Percentiles rank a stretch among this genome's conserved stretches.
Evolutionary conservation across 2,797 vertebrate species (phyloP).

Genomic region (Phoebastria nigripes): DNA sequence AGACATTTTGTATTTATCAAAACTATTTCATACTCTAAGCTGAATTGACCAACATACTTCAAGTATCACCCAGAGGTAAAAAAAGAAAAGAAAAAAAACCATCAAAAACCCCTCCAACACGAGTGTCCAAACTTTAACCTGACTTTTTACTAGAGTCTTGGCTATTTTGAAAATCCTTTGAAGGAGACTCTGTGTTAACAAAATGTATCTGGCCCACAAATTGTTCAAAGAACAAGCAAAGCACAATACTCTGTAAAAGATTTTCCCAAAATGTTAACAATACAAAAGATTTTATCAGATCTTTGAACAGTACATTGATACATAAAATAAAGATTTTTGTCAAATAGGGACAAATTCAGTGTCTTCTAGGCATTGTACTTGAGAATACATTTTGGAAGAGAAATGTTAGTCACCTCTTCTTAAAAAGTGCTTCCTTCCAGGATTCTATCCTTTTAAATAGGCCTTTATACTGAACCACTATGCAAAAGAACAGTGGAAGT

Average conservation of each 20-base stretch:
- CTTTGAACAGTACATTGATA: not conserved
- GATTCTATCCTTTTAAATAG: not conserved
- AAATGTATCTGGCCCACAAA: not conserved
- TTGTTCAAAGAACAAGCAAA: not conserved
- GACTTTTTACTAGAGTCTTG: not conserved
- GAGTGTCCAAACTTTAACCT: not conserved
- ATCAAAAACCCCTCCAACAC: rapidly evolving
- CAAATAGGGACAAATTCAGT: not conserved
- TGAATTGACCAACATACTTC: not conserved
- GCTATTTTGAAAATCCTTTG: not conserved
- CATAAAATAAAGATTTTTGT: not conserved
- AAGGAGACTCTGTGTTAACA: not conserved
- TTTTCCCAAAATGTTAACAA: not conserved
- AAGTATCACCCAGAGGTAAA: not conserved
- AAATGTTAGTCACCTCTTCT: not conserved
- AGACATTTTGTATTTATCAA: not conserved
- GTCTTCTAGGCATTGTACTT: not conserved
- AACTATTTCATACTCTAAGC: not conserved
- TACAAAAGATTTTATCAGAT: not conserved
- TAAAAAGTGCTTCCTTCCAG: not conserved
- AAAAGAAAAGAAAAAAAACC: not conserved
- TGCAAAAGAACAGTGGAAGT: not conserved
- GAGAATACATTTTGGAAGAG: not conserved
- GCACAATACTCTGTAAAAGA: not conserved
- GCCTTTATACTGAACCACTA: not conserved